Percentiles rank a stretch among this genome's conserved stretches.
Evolutionary conservation across 2,113 vertebrate genomes (phyloP).

Genomic region (Elephantulus edwardii): DNA sequence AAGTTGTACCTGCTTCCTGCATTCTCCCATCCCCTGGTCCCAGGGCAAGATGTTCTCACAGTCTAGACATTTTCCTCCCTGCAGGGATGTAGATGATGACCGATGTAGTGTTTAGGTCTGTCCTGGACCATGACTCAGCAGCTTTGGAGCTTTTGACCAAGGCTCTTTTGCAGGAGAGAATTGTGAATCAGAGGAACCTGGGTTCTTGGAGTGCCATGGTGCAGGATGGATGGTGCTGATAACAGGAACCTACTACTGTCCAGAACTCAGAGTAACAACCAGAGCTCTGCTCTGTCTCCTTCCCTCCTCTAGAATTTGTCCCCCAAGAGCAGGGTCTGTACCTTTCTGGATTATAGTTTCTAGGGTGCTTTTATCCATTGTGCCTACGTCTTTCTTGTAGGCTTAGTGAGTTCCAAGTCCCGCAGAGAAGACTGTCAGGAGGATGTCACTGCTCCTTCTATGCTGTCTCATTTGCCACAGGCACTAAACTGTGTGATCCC

Average conservation of each 20-base stretch:
- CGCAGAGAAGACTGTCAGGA: rapidly evolving
- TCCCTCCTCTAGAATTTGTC: background rate
- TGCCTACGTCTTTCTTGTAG: background rate
- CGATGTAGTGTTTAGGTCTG: background rate
- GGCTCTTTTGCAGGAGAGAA: background rate
- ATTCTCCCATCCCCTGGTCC: rapidly evolving
- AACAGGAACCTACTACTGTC: background rate
- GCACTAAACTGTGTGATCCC: rapidly evolving
- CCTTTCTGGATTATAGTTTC: background rate
- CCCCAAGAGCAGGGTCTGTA: background rate
- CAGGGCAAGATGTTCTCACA: background rate
- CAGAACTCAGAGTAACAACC: background rate
- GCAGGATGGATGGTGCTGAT: background rate
- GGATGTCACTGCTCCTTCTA: background rate
- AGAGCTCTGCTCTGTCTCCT: background rate
- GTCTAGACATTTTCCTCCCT: background rate
- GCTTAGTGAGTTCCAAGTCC: background rate
- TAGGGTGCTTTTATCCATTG: background rate
- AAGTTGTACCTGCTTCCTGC: background rate
- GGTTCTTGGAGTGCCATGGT: background rate
- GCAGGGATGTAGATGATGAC: background rate
- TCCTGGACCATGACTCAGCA: background rate
- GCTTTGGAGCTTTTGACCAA: background rate
- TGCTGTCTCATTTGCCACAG: background rate
- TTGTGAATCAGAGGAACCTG: background rate